phyloP scores from a whole-genome alignment of 2,888 invertebrate species.

The Chironomus tentans region DNA sequence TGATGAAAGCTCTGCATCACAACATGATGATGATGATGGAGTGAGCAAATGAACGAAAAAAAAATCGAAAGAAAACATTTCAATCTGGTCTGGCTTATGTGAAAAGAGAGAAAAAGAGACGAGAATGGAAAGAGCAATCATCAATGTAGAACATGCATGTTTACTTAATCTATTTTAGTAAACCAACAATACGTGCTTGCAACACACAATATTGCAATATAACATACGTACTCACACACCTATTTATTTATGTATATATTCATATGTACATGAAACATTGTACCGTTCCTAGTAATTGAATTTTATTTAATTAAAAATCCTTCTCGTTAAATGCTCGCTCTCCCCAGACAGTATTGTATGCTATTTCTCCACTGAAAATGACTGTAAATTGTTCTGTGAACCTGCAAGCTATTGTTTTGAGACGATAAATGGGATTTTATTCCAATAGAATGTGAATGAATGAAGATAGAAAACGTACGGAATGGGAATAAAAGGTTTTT shows the following conservation, averaged over 20 bases:
- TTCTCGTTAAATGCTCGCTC: background rate
- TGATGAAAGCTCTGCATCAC: no score
- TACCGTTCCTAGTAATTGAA: slow-evolving; percentile 13
- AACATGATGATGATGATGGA: no score
- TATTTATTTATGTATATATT: background rate
- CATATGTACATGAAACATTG: background rate
- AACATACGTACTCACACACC: no score
- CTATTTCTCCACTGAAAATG: background rate
- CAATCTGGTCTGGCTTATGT: background rate
- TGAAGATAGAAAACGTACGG: background rate
- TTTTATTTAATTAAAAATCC: slow-evolving; percentile 20
- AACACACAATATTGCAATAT: background rate
- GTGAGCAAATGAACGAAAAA: no score
- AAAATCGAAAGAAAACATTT: no score
- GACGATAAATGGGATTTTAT: slow-evolving; percentile 7
- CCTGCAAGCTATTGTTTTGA: slow-evolving; percentile 10
- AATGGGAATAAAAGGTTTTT: no score
- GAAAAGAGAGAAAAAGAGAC: background rate
- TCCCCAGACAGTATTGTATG: background rate
- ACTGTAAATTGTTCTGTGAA: background rate
- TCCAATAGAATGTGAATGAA: background rate
- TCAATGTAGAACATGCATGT: background rate
- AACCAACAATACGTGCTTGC: background rate
- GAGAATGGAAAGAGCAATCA: background rate
- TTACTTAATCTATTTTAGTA: background rate